Conservation (phyloP, 2,888 invertebrate genomes). For the Melolontha melolontha region DNA sequence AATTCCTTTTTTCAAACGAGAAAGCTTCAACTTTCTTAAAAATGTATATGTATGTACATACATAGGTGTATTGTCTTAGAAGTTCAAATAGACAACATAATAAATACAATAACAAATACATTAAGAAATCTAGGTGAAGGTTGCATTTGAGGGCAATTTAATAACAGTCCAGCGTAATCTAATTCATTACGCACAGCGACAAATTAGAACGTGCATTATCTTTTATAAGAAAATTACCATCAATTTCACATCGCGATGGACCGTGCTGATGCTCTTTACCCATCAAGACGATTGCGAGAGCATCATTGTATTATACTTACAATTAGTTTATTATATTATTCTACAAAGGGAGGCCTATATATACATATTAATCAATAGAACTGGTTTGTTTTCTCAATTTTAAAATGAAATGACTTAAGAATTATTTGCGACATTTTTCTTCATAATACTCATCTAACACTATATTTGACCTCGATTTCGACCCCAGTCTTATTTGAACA, state of each 20-base stretch:
- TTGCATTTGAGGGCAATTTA: constrained; percentile 44
- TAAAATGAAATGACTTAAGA: too few relatives aligned
- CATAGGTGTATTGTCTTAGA: background rate
- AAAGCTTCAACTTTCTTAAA: too few relatives aligned
- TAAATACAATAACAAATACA: constrained; percentile 40
- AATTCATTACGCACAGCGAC: constrained; percentile 40
- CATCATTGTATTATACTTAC: constrained; percentile 20
- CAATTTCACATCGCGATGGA: constrained; percentile 41
- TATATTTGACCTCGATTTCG: too few relatives aligned
- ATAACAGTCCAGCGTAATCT: constrained; percentile 41
- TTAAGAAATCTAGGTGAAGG: constrained; percentile 45
- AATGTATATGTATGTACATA: background rate
- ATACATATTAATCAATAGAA: too few relatives aligned
- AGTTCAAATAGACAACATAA: background rate
- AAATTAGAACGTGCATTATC: constrained; percentile 44
- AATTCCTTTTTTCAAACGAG: too few relatives aligned
- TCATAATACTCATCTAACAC: too few relatives aligned
- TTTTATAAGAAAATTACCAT: constrained; percentile 46
- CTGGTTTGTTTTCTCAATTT: too few relatives aligned
- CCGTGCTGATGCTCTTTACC: constrained; percentile 5
- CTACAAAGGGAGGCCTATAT: too few relatives aligned
- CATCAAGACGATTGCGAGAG: background rate
- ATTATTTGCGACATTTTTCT: too few relatives aligned
- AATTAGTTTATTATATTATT: constrained; percentile 9
- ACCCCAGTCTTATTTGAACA: too few relatives aligned